These are phyloP conservation scores for Babyrousa celebensis DNA, from an alignment of 2,797 vertebrate species.

Conservation along the genomic window DNA sequence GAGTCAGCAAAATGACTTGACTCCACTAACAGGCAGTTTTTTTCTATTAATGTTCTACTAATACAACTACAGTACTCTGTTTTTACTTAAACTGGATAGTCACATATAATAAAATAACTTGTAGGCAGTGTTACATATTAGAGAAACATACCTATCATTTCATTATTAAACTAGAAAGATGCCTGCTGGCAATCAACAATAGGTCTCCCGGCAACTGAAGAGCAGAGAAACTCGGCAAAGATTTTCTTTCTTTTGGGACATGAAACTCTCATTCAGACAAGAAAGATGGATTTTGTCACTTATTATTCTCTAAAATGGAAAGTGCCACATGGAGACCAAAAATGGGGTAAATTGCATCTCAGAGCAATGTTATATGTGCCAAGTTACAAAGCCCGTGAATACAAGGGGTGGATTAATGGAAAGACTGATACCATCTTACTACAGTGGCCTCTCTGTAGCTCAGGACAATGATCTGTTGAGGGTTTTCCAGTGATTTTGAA, in stretches of 20 bases:
- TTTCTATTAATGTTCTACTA: background rate
- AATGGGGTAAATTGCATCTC: conserved; percentile 70
- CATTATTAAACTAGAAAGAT: conserved; percentile 60
- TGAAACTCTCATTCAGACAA: conserved; percentile 57
- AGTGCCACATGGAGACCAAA: conserved; percentile 67
- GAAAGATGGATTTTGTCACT: conserved; percentile 79
- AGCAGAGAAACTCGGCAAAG: conserved; percentile 53
- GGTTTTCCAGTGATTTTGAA: conserved; percentile 82
- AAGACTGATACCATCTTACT: conserved; percentile 86
- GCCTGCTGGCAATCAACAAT: conserved; percentile 43
- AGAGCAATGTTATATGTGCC: conserved; percentile 38
- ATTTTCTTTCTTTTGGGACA: conserved; percentile 59
- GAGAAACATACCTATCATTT: conserved; percentile 62
- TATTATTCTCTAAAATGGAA: conserved; percentile 62
- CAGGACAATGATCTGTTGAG: conserved; percentile 80
- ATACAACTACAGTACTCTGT: background rate
- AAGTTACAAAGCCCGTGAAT: conserved; percentile 74
- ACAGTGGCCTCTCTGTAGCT: conserved; percentile 84
- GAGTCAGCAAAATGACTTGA: background rate
- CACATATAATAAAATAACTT: background rate
- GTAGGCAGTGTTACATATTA: background rate
- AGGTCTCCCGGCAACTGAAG: conserved; percentile 66
- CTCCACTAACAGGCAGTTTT: background rate
- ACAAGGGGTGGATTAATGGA: conserved; percentile 85
- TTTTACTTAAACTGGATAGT: background rate